Evolutionary conservation across 1,140 invertebrate species (phyloP), one percentile per base, ranked within the genome.

Genomic region (Bombus consobrinus): DNA sequence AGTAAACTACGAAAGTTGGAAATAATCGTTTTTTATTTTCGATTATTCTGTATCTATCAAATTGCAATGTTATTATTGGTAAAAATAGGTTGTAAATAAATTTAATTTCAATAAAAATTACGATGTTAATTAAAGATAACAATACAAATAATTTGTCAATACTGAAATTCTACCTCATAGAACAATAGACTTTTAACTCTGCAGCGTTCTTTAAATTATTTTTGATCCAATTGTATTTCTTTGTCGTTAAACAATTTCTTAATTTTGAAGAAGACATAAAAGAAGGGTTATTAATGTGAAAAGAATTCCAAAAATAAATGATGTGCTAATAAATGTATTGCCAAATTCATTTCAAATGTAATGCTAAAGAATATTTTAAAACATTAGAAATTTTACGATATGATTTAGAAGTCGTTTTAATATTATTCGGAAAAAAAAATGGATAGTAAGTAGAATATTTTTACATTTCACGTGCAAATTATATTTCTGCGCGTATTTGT

Each of bases 1-100:
- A 95, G 75, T 12, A 89, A 78, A 53, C 95, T 95, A 18, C 18
- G 43, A 81, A 79, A 39, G 22, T 68, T 18, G 13, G 9, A 8
- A 59, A 76, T n/a, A 15, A 22, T 53, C 53, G 12, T 12, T 77
- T 77, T 64, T 64, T 41, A 62, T 77, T 32, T 73, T 32, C 15
- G 28, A 37, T 34, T 73, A 2, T 18, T 28, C 13, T 32, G 1
- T 2, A 37, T 68, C 34, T 8, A 8, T 18, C 9, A 10, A 34
- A 57, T 59, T 28, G 6, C 8, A 57, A 57, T 5, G 57, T 41
- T 81, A n/a, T 41, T 72, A 25, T 3, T 4, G 5, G 9, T 37
- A 72, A 66, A 25, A 15, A 22, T 41, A 53, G 1, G 47, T 22
- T 53, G 47, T 72, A 71, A 71, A 72, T 72, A 71, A 43, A 22